Conservation (phyloP, 2,888 invertebrate genomes). For the Lepidocyrtoides sp. region DNA sequence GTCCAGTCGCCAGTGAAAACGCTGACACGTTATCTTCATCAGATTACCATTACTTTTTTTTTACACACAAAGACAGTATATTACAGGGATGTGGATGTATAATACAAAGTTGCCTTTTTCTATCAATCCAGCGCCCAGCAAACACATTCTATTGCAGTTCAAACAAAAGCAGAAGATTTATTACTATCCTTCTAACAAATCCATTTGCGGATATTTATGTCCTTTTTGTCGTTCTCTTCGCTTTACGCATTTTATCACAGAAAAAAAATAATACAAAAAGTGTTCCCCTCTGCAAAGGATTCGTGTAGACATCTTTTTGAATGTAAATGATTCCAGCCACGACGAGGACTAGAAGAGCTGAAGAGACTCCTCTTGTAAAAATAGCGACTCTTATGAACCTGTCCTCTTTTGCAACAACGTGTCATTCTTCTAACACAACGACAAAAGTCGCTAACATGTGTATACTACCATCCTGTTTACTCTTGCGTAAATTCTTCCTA, state of each 20-base stretch:
- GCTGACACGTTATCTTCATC: conserved; percentile 5
- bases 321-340: neutral
- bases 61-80: neutral
- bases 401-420: neutral
- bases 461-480: conserved; percentile 39
- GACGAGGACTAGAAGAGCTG: neutral
- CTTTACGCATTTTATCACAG: conserved; percentile 33
- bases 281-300: neutral
- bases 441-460: too few relatives aligned
- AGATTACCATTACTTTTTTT: neutral
- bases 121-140: neutral
- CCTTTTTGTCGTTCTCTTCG: conserved; percentile 1
- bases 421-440: conserved; percentile 22
- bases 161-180: conserved; percentile 30
- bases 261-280: neutral
- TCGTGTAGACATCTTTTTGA: neutral
- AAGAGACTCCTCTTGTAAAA: neutral
- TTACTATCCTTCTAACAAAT: conserved; percentile 14
- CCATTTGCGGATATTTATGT: conserved; percentile 33
- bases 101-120: neutral
- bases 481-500: conserved; percentile 33
- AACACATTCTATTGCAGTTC: neutral
- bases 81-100: neutral
- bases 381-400: neutral
- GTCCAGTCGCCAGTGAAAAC: neutral